A percentile compares a stretch with the other conserved stretches of the same genome.
Conservation (phyloP, 2,113 vertebrate genomes). For the Cynocephalus volans region DNA sequence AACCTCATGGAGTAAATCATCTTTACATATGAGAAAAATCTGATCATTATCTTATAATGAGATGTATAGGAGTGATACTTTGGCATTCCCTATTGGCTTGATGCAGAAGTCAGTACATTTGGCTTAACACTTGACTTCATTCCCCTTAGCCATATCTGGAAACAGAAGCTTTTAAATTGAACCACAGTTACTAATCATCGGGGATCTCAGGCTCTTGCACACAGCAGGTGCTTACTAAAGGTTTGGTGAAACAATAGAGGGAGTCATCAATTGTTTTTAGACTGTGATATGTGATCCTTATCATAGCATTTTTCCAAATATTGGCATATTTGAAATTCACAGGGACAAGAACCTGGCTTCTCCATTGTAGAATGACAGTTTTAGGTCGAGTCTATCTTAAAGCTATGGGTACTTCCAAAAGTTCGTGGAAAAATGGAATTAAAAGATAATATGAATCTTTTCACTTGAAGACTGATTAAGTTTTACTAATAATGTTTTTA, state of each 20-base stretch:
- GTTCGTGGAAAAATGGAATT: too few species aligned
- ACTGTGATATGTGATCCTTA: not conserved
- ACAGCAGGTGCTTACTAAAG: not conserved
- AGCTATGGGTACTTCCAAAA: not conserved
- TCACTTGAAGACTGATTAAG: not conserved
- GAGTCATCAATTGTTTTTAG: constrained; percentile 10
- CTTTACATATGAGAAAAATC: not conserved
- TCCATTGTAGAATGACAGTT: not conserved
- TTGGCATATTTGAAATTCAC: constrained; percentile 44
- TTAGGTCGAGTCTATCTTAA: not conserved
- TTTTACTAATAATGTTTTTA: constrained; percentile 46
- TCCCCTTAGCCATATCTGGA: not conserved
- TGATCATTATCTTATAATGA: constrained; percentile 7
- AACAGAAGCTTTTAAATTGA: constrained; percentile 26
- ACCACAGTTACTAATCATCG: not conserved
- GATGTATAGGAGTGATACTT: not conserved
- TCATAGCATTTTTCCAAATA: constrained; percentile 19
- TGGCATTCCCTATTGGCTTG: not conserved
- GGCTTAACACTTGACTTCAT: not conserved
- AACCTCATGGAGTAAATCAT: not conserved
- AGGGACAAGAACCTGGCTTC: not conserved
- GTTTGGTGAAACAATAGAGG: not conserved
- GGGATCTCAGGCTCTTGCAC: not conserved
- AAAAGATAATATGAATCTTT: not conserved
- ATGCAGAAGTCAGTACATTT: not conserved